Conservation (phyloP, 2,888 invertebrate species). For the Trachelus troglodyta region DNA sequence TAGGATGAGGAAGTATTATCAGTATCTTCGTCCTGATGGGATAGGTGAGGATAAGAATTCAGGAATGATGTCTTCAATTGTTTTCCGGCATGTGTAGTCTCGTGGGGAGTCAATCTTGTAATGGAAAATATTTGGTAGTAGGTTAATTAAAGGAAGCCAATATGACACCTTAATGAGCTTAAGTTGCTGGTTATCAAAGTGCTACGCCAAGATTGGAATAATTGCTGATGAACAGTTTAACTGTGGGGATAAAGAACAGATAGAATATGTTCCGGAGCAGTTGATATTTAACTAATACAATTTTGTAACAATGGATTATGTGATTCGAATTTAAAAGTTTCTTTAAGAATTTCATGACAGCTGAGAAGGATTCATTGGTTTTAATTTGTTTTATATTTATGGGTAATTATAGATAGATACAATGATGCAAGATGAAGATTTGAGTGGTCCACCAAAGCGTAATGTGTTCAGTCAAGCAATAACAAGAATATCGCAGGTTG, state of each 20-base stretch:
- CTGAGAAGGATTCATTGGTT: neutral
- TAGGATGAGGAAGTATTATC: neutral
- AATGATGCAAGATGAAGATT: conserved; percentile 80
- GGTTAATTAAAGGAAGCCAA: neutral
- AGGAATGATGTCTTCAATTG: neutral
- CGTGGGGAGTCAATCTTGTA: neutral
- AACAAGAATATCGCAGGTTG: conserved; percentile 76
- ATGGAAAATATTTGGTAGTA: neutral
- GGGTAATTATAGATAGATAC: conserved; percentile 40
- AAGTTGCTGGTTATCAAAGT: neutral
- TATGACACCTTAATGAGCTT: neutral
- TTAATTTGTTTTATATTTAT: neutral
- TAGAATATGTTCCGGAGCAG: neutral
- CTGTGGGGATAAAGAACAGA: neutral
- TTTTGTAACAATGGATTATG: neutral
- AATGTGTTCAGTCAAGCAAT: conserved; percentile 76
- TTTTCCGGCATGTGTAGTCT: neutral
- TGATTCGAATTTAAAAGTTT: neutral
- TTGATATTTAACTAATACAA: neutral
- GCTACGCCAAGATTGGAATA: neutral
- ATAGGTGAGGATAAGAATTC: neutral
- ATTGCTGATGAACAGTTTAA: neutral
- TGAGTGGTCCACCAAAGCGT: conserved; percentile 72
- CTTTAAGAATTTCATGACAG: neutral
- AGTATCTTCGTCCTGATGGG: neutral